Evolutionary conservation across 2,797 vertebrate genomes (phyloP).

Genomic region (Perdix hodgsoniae): DNA sequence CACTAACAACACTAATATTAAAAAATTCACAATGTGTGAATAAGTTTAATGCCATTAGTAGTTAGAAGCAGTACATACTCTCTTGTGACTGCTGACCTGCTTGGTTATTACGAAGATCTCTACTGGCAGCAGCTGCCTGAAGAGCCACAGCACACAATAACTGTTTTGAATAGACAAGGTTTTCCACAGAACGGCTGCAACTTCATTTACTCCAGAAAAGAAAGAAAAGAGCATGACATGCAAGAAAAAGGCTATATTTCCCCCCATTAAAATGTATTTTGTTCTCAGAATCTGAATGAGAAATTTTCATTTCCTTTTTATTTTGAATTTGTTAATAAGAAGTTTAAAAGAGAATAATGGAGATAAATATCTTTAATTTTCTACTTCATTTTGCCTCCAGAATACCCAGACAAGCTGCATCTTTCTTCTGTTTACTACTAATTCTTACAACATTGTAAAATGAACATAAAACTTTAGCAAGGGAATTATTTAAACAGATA

Average conservation of each 20-base stretch:
- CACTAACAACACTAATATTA: background rate
- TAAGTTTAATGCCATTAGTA: background rate
- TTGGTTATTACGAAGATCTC: background rate
- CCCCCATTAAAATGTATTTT: constrained; percentile 15
- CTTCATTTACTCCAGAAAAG: background rate
- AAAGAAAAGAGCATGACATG: background rate
- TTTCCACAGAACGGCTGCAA: background rate
- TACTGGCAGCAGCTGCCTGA: background rate
- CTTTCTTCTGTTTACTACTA: constrained; percentile 56
- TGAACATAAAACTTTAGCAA: constrained; percentile 28
- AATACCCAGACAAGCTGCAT: constrained; percentile 26
- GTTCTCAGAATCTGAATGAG: constrained; percentile 30
- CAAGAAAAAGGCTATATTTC: background rate
- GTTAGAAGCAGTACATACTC: background rate
- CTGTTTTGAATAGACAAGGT: background rate
- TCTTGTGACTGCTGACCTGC: background rate
- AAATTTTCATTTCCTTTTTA: constrained; percentile 43
- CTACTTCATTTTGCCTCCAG: constrained; percentile 66
- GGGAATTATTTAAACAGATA: background rate
- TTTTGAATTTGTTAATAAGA: constrained; percentile 64
- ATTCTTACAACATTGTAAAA: constrained; percentile 18
- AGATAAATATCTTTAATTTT: constrained; percentile 81
- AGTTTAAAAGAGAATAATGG: constrained; percentile 62
- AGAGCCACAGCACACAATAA: background rate
- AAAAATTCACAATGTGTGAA: background rate